A percentile compares a stretch with the other conserved stretches of the same genome.
Conservation (phyloP, 2,797 vertebrate genomes). For the Argya squamiceps region DNA sequence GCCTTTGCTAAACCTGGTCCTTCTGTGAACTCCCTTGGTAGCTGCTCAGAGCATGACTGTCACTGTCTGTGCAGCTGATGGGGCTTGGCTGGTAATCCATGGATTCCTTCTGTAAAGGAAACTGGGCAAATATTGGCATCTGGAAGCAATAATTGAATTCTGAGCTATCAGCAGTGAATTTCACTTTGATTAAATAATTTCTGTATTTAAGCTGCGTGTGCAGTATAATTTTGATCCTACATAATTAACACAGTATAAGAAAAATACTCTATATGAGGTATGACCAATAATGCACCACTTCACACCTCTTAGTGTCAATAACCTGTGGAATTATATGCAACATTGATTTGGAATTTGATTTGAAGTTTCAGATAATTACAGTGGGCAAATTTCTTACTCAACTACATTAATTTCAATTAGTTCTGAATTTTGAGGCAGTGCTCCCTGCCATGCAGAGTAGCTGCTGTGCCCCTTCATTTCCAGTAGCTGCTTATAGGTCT, state of each 20-base stretch:
- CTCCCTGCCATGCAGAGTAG: conserved; percentile 86
- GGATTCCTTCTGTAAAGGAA: not conserved
- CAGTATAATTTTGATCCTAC: not conserved
- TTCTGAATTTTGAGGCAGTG: conserved; percentile 84
- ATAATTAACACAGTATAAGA: not conserved
- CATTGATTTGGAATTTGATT: not conserved
- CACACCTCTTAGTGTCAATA: not conserved
- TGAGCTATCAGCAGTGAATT: not conserved
- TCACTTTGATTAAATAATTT: not conserved
- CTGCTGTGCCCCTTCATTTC: conserved; percentile 85
- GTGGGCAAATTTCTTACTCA: not conserved
- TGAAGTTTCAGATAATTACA: not conserved
- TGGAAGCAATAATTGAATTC: not conserved
- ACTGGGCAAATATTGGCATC: not conserved
- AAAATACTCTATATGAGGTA: not conserved
- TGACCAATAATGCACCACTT: not conserved
- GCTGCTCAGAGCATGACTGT: not conserved
- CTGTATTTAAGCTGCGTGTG: not conserved
- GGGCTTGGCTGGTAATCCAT: not conserved
- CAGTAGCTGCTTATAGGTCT: conserved; percentile 75
- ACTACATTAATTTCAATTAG: conserved; percentile 59
- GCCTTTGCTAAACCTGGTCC: not conserved
- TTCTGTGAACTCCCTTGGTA: not conserved
- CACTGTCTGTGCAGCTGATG: not conserved
- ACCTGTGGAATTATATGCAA: not conserved